Evolutionary conservation across 2,113 vertebrate genomes (phyloP), one percentile per base, ranked within the genome.

Genomic region (Maccullochella peelii): DNA sequence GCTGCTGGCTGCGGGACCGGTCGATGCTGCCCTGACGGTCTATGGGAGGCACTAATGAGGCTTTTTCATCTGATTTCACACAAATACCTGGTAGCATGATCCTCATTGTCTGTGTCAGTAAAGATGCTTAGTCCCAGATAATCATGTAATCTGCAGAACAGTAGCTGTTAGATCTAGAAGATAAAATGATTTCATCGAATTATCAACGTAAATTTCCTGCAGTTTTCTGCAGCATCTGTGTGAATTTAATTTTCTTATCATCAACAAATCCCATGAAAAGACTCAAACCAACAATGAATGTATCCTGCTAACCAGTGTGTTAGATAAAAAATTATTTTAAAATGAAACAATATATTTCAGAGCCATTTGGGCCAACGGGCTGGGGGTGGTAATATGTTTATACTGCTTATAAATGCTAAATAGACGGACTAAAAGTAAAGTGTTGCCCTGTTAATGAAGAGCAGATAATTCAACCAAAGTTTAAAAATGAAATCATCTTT

Each of bases 1-100:
- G 14, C 36, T 8, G 27, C 14, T 2, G 36, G 0, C 84, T 58
- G 75, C n/a, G 10, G 82, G 79, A n/a, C 42, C 8, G 44, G 63
- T 67, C 77, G 50, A 80, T 74, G 68, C 50, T 0, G 30, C 52
- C 0, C 30, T 0, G 8, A 3, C 65, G 1, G 49, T n/a, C 33
- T 40, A 7, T 21, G 20, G 11, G 78, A 67, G 52, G 5, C 7
- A 5, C 63, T 83, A 80, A 83, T 63, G 77, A 80, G 76, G 69
- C 63, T 40, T 23, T 23, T 30, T 33, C 18, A 36, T 70, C 0
- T 1, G 1, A 65, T 74, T 52, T 57, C 50, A 78, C 33, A 44
- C 49, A 58, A 42, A 73, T 7, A 54, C 10, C 5, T 15, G 0
- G n/a, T 20, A 9, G 18, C 15, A 6, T 27, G 33, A 47, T 61